Evolutionary conservation across 2,888 invertebrate genomes (phyloP), one percentile per base, ranked within the genome.

Genomic region (Cryptosula pallasiana): DNA sequence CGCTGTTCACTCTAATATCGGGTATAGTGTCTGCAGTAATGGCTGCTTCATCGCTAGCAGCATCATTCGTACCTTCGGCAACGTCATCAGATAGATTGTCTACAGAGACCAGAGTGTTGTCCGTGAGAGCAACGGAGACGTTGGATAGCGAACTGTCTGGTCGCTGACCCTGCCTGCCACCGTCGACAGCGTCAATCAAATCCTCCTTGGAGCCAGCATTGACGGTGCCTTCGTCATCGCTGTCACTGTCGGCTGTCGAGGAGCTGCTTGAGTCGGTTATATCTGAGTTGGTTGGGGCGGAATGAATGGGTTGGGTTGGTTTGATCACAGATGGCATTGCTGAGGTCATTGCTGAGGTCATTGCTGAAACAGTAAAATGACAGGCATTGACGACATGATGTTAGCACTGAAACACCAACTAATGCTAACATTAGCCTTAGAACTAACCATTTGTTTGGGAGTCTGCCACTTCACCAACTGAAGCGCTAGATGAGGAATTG

Each of bases 201-300:
- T 70, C 70, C 3, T 70, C 35, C 23, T 54, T 70, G 35, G 70
- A 23, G n/a, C 36, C 70, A 54, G 70, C 70, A 23, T 70, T 36
- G 9, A 70, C 70, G 9, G 70, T 70, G 45, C 70, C 70, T 29
- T 70, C 70, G 16, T 70, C 70, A 23, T 70, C 70, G 45, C 70
- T 70, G 70, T 36, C 70, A 32, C 29, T 63, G 9, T 63, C 32
- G 25, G 57, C 57, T 57, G 16, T 5, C 16, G 25, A 25, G 32
- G 63, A 63, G 5, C 5, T 27, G 5, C 29, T 34, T 5, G 63
- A 29, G 32, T 63, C 32, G n/a, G 20, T 63, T 25, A 57, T 23
- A 25, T 16, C 25, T 5, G 57, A 5, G 5, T 25, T 5, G n/a
- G 25, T 9, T 16, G 57, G 57, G 25, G 57, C 23, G 25, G 20